Conservation (phyloP, 2,888 invertebrate species). For the Antitype chi region DNA sequence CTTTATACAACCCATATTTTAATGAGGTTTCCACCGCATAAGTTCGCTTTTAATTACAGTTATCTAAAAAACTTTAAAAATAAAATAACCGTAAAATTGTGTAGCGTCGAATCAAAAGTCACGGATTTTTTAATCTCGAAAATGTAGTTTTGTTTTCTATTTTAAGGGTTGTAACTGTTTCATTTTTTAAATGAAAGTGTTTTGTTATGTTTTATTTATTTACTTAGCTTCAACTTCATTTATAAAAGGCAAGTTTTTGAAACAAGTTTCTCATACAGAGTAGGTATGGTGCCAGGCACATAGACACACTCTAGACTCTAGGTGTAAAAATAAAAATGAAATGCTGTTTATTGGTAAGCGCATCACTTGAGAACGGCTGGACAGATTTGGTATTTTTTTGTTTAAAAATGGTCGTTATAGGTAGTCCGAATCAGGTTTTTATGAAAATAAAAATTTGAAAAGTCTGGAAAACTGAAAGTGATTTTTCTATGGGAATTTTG, state of each 20-base stretch:
- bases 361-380: neutral
- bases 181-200: neutral
- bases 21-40: conserved; percentile 67
- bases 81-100: conserved; percentile 67
- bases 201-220: neutral
- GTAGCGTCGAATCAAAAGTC: conserved; percentile 56
- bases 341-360: neutral
- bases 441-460: neutral
- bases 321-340: neutral
- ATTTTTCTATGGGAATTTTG: neutral
- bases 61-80: conserved; percentile 67
- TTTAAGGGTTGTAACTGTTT: neutral
- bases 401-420: no score
- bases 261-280: no score
- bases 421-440: neutral
- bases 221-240: neutral
- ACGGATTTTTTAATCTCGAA: conserved; percentile 40
- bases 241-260: neutral
- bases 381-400: neutral
- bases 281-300: neutral
- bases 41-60: conserved; percentile 70
- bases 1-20: conserved; percentile 63
- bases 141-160: conserved; percentile 20
- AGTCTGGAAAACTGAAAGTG: neutral
- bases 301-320: neutral